These are phyloP conservation scores for Halichoeres trimaculatus DNA, from an alignment of 2,113 vertebrate species.

Conservation along the genomic window DNA sequence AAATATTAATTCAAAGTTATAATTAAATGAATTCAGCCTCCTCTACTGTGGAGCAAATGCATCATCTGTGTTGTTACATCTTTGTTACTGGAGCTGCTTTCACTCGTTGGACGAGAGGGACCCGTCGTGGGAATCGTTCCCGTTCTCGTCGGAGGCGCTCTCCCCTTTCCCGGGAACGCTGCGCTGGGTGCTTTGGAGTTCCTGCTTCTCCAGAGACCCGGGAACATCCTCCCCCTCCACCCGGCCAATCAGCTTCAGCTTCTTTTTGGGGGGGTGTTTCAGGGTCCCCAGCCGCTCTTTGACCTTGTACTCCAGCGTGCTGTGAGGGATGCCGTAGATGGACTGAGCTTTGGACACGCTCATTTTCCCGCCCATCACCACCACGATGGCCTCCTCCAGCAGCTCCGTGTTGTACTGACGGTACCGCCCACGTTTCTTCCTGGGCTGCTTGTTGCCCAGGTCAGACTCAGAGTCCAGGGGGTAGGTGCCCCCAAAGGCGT, in stretches of 20 bases:
- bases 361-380: conserved; percentile 99
- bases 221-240: conserved; percentile 90
- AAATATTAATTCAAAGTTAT: conserved; percentile 31
- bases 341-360: conserved; percentile 99
- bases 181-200: conserved; percentile 87
- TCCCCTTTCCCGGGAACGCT: conserved; percentile 64
- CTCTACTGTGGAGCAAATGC: conserved; percentile 49
- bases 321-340: conserved; percentile 99
- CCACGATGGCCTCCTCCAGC: conserved; percentile 96
- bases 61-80: conserved; percentile 41
- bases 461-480: conserved; percentile 94
- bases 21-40: conserved; percentile 7
- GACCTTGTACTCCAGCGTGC: conserved; percentile 99
- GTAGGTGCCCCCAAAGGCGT: conserved; percentile 88
- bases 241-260: conserved; percentile 93
- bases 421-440: conserved; percentile 98
- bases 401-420: conserved; percentile 99
- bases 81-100: conserved; percentile 19
- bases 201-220: conserved; percentile 86
- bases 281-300: conserved; percentile 99
- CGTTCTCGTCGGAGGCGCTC: conserved; percentile 48
- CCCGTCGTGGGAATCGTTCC: conserved; percentile 42
- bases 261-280: conserved; percentile 99
- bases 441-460: conserved; percentile 92
- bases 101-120: conserved; percentile 62